A percentile compares a stretch with the other conserved stretches of the same genome.
phyloP scores from a whole-genome alignment of 2,797 vertebrate genomes.

The Poeciliopsis turneri region DNA sequence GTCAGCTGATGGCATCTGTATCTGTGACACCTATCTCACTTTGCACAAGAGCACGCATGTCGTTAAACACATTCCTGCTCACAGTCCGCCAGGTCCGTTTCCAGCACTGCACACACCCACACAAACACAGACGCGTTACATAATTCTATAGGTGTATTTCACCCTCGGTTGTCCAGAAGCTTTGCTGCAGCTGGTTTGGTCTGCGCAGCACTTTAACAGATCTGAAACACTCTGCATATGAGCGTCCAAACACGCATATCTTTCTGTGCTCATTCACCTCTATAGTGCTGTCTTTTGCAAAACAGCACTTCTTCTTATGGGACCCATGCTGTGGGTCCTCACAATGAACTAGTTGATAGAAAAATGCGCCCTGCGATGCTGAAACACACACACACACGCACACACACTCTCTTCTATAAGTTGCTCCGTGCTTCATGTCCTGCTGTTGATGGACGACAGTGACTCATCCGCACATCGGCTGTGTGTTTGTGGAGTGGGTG shows the following conservation, averaged over 20 bases:
- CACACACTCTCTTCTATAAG: slow-evolving; percentile 4
- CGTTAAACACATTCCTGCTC: slow-evolving; percentile 41
- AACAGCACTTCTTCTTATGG: too few relatives aligned
- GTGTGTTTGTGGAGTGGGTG: slow-evolving; percentile 62
- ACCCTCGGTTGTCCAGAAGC: slow-evolving; percentile 18
- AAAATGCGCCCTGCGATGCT: neutral
- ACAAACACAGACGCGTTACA: slow-evolving; percentile 61
- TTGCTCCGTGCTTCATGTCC: slow-evolving; percentile 45
- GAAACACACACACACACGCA: neutral
- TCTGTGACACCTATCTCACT: slow-evolving; percentile 46
- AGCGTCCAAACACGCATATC: neutral
- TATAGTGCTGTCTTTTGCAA: too few relatives aligned
- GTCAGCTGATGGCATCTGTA: slow-evolving; percentile 63
- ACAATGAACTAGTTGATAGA: neutral
- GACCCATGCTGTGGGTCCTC: neutral
- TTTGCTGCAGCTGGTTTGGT: slow-evolving; percentile 33
- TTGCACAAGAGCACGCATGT: slow-evolving; percentile 37
- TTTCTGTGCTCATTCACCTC: too few relatives aligned
- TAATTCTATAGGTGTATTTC: slow-evolving; percentile 59
- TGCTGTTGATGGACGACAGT: slow-evolving; percentile 53
- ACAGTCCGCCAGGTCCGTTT: slow-evolving; percentile 39
- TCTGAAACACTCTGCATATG: slow-evolving; percentile 28
- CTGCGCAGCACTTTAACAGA: slow-evolving; percentile 29
- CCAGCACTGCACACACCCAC: slow-evolving; percentile 55
- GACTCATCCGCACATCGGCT: slow-evolving; percentile 63